These are phyloP conservation scores for Hypolimnas misippus DNA, from an alignment of 2,888 invertebrate species.

Conservation along the genomic window DNA sequence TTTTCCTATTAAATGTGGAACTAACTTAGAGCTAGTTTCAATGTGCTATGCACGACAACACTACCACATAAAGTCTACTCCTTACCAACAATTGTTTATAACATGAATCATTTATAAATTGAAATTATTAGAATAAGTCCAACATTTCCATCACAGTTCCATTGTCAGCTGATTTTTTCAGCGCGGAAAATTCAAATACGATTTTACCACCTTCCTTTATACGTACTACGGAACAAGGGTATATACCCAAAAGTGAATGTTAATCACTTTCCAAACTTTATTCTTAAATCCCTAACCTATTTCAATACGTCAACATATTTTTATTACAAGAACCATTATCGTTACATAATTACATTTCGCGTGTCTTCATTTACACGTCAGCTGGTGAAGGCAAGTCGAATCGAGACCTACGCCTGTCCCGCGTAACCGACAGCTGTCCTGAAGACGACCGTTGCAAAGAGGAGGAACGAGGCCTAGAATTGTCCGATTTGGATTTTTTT, in stretches of 20 bases:
- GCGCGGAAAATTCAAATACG: constrained; percentile 8
- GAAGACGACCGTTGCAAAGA: constrained; percentile 77
- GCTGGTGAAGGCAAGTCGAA: constrained; percentile 73
- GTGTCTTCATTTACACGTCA: constrained; percentile 58
- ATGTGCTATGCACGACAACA: constrained; percentile 28
- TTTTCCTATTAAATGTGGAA: constrained; percentile 6
- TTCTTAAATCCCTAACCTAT: background rate
- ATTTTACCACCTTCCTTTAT: constrained; percentile 1
- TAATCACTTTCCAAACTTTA: background rate
- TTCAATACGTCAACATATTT: constrained; percentile 3
- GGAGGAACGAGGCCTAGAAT: constrained; percentile 69
- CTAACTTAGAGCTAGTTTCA: constrained; percentile 32
- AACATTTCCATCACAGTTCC: constrained; percentile 5
- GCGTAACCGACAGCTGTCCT: constrained; percentile 65
- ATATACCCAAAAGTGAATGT: background rate
- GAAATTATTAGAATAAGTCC: background rate
- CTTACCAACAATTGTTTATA: constrained; percentile 19
- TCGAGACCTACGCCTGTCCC: constrained; percentile 72
- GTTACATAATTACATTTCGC: constrained; percentile 33
- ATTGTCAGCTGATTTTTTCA: background rate
- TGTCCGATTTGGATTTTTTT: constrained; percentile 76
- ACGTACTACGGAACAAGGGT: background rate
- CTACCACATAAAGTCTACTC: constrained; percentile 13
- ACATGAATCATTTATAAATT: background rate
- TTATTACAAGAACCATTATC: constrained; percentile 28